A percentile compares a stretch with the other conserved stretches of the same genome.
These are phyloP conservation scores for Numenius arquata DNA, from an alignment of 2,113 vertebrate genomes.

Conservation along the genomic window DNA sequence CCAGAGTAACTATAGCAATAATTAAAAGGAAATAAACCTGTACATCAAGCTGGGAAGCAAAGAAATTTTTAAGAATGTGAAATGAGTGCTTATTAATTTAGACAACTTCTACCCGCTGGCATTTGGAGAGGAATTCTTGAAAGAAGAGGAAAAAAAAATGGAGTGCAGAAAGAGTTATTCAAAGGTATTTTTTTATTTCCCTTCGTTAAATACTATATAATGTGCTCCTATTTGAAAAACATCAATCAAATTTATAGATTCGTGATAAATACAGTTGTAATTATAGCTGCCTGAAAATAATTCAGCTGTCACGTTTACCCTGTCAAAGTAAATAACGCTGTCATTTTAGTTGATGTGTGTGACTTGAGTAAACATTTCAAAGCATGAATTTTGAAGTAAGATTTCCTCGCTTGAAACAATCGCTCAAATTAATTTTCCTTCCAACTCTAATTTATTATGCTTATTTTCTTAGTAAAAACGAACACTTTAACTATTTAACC, in stretches of 20 bases:
- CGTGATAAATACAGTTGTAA: constrained; percentile 34
- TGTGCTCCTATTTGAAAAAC: constrained; percentile 32
- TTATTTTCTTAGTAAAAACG: constrained; percentile 37
- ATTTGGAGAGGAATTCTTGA: constrained; percentile 44
- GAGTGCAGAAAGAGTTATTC: constrained; percentile 19
- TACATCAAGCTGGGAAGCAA: background rate
- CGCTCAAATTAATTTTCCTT: constrained; percentile 52
- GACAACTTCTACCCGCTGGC: background rate
- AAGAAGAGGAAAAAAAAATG: background rate
- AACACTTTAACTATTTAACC: constrained; percentile 2
- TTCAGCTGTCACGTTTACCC: constrained; percentile 59
- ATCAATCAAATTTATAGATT: constrained; percentile 52
- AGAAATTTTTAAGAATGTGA: background rate
- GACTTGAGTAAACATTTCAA: constrained; percentile 47
- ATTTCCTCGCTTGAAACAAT: constrained; percentile 60
- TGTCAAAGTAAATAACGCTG: constrained; percentile 57
- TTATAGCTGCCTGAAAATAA: constrained; percentile 50
- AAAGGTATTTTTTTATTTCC: constrained; percentile 5
- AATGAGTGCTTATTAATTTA: constrained; percentile 40
- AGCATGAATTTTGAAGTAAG: constrained; percentile 60
- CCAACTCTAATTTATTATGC: constrained; percentile 36
- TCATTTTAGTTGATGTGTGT: constrained; percentile 32
- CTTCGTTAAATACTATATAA: constrained; percentile 24
- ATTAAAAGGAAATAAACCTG: constrained; percentile 29
- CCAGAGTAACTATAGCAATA: background rate